Base-by-base conservation (phyloP, 2,113 vertebrate species). In the Otus sunia region DNA sequence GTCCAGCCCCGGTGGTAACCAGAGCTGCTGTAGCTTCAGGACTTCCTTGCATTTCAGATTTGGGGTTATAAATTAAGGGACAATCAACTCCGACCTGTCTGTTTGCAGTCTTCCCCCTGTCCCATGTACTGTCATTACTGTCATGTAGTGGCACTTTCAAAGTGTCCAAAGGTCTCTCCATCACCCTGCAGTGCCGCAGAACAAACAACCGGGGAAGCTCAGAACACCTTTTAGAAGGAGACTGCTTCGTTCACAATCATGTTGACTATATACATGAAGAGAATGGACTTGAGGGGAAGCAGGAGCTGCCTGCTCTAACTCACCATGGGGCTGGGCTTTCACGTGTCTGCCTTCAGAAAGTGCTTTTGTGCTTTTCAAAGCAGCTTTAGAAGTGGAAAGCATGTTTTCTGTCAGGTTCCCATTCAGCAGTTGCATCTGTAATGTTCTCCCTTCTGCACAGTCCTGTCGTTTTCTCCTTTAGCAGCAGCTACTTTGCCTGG, bases 51-150 rank as follows among this genome's bases (percentile, higher is more conserved):
- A 0, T 41, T 47, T 49, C 55, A 22, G 29, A 18, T n/a, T 26
- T n/a, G 47, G 30, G 30, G 4, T 47, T 18, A 6, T 39, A 15
- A 53, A 21, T 12, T 21, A 9, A 9, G 43, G 32, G 41, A 50
- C 4, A 8, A 4, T 21, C 4, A 9, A 0, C 3, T 47, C 47
- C 32, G 21, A 17, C 12, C 62, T 15, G 12, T 37, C 37, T 26
- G 12, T 50, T 10, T 37, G 56, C 18, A 26, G 68, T 30, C 9
- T 64, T 72, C 6, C 8, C 19, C 11, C 19, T 3, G 20, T n/a
- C 39, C 9, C 17, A 5, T 6, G 0, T 21, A 2, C 55, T 32
- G 13, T 59, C 16, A 0, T 25, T 29, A 15, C 41, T n/a, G 21
- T 43, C n/a, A 6, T 1, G 5, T 15, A 11, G 18, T n/a, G 60